Conservation (phyloP, 2,797 vertebrate genomes). For the Lemur catta region DNA sequence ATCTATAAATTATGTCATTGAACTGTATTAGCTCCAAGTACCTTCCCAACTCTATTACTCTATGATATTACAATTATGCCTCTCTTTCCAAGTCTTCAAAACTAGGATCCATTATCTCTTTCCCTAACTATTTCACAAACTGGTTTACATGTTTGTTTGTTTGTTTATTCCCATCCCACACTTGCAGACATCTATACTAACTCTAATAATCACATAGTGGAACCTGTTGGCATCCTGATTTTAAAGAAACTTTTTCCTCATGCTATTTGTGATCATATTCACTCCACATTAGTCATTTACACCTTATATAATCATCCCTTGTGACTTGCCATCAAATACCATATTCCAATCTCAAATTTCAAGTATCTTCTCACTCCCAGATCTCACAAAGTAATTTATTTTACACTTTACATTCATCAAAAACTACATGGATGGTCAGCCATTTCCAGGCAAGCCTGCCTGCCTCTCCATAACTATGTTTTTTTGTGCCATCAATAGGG, state of each 20-base stretch:
- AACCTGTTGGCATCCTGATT: neutral
- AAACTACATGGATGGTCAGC: neutral
- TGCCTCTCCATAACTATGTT: neutral
- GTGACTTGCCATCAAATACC: neutral
- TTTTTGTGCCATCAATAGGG: neutral
- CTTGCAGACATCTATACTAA: neutral
- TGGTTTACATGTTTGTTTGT: neutral
- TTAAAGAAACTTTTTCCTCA: neutral
- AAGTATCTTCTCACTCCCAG: neutral
- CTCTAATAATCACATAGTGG: neutral
- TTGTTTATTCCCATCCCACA: neutral
- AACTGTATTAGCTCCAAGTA: neutral
- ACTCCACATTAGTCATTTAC: neutral
- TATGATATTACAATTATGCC: neutral
- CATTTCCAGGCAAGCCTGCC: neutral
- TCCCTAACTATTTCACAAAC: neutral
- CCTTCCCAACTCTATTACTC: neutral
- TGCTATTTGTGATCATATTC: neutral
- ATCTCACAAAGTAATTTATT: neutral
- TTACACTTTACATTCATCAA: neutral
- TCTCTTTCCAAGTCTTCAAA: neutral
- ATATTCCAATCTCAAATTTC: neutral
- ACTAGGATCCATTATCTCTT: neutral
- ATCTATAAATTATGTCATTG: neutral
- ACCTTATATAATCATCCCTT: neutral